A percentile compares a stretch with the other conserved stretches of the same genome.
phyloP scores from a whole-genome alignment of 1,140 invertebrate species.

The Augochlora pura region DNA sequence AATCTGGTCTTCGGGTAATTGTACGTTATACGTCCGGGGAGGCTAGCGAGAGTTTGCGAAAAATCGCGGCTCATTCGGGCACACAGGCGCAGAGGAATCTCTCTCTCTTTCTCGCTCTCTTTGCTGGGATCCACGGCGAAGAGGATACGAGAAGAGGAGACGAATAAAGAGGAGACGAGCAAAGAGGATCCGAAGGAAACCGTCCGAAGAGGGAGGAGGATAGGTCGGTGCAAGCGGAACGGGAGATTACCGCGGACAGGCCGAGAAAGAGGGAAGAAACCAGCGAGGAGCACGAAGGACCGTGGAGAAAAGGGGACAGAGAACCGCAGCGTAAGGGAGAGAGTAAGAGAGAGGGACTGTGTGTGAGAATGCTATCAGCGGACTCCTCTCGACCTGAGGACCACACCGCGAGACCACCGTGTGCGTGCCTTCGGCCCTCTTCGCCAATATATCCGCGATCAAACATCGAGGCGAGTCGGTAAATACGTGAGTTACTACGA shows the following conservation, averaged over 20 bases:
- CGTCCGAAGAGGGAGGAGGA: neutral
- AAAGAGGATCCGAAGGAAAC: neutral
- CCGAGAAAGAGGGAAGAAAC: constrained; percentile 1
- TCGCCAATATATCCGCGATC: constrained; percentile 70
- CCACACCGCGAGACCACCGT: constrained; percentile 74
- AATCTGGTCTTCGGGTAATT: constrained; percentile 78
- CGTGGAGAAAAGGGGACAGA: constrained; percentile 7
- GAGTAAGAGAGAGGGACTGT: constrained; percentile 43
- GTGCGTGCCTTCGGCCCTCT: constrained; percentile 68
- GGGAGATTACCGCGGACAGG: neutral
- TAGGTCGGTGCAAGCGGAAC: constrained; percentile 4
- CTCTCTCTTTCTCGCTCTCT: no score
- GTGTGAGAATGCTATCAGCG: constrained; percentile 72
- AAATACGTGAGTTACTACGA: constrained; percentile 64
- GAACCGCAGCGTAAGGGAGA: constrained; percentile 27
- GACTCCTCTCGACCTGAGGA: constrained; percentile 66
- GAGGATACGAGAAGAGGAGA: constrained; percentile 1
- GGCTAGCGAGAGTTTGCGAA: constrained; percentile 70
- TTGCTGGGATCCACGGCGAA: constrained; percentile 23
- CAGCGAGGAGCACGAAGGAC: constrained; percentile 4
- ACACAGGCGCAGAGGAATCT: neutral
- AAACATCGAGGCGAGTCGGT: constrained; percentile 67
- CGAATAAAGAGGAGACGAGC: no score
- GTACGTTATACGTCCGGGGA: constrained; percentile 75
- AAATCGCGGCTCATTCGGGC: constrained; percentile 74